phyloP scores from a whole-genome alignment of 1,140 invertebrate species.

The Rhagoletis pomonella region DNA sequence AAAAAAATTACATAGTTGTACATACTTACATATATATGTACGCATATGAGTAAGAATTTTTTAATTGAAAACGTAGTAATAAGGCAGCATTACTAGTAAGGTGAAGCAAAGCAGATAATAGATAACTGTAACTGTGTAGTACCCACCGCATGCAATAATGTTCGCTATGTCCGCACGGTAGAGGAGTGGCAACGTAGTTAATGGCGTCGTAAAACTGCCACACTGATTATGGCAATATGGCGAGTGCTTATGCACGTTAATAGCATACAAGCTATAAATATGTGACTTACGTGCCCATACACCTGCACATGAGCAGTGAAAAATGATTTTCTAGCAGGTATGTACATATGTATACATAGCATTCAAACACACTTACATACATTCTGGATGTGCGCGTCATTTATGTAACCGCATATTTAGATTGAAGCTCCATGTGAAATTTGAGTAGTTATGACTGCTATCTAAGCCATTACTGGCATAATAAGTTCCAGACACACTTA shows the following conservation, averaged over 20 bases:
- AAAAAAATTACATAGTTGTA: too few species aligned
- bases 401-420: neutral
- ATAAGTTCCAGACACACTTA: neutral
- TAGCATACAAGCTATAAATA: conserved; percentile 15
- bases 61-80: too few species aligned
- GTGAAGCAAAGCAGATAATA: too few species aligned
- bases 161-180: neutral
- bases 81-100: too few species aligned
- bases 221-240: conserved; percentile 9
- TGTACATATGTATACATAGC: too few species aligned
- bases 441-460: conserved; percentile 18
- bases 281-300: too few species aligned
- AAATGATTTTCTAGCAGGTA: too few species aligned
- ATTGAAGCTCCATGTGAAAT: conserved; percentile 8
- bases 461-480: conserved; percentile 1
- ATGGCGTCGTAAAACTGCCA: conserved; percentile 33
- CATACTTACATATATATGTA: too few species aligned
- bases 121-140: too few species aligned
- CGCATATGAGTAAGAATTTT: too few species aligned
- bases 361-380: neutral
- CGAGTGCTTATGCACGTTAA: conserved; percentile 24
- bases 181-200: neutral
- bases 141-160: too few species aligned
- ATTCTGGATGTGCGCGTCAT: neutral
- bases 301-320: too few species aligned